Base-by-base conservation (phyloP, 2,113 vertebrate genomes). In the Sitta europaea region DNA sequence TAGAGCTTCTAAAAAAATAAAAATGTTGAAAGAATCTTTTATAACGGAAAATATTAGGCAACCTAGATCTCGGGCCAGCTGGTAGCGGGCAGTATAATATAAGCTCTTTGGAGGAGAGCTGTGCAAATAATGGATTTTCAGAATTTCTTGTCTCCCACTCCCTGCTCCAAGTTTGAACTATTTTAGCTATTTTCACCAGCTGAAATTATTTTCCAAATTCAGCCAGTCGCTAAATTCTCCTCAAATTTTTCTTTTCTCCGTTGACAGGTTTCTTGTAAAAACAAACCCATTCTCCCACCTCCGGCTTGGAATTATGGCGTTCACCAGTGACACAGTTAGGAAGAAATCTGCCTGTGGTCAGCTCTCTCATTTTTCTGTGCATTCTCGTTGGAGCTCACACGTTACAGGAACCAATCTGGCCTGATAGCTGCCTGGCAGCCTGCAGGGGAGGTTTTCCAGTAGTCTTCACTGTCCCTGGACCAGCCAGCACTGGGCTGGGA, bases 41-140 rank as follows among this genome's bases (percentile, higher is more conserved):
- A 97, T 94, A 94, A 96, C 6, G 93, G 96, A 96, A 96, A 96
- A 91, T 96, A 93, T 96, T 92, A 96, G 94, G 92, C 94, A 94
- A 95, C 36, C 72, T 74, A 70, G 90, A 40, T 70, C 78, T 93
- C 0, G 0, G 43, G 92, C 93, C 94, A 94, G 87, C 95, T 96
- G 92, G 94, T 95, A 93, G 92, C 28, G 5, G 92, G 94, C 90
- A 92, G 93, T 82, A 95, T 91, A 92, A 88, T 80, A 86, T 68
- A 95, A 90, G 63, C 62, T 83, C 38, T 83, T 73, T 74, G 86
- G 91, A 95, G 59, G 67, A 94, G 79, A 89, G 76, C 76, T 94
- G 91, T 91, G 48, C 84, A 94, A 95, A 94, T 86, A 94, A 94
- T 84, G 55, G 68, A 83, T 96, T 91, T 96, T 74, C 82, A 88